Percentiles rank a stretch among this genome's conserved stretches.
Evolutionary conservation across 2,888 invertebrate genomes (phyloP).

Genomic region (Latheticus oryzae): DNA sequence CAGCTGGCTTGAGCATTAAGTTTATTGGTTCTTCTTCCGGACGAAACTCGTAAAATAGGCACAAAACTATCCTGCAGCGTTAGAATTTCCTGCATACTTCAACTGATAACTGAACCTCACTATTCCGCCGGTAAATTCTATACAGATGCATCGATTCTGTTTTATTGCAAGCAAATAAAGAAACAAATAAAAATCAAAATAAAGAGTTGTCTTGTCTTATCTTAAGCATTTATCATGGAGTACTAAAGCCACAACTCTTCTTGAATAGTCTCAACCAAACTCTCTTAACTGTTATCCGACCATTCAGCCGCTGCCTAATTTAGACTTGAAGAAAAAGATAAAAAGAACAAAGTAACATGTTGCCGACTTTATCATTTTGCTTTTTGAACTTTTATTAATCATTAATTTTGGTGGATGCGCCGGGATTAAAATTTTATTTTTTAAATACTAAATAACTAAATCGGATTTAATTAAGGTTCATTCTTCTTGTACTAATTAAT

Average conservation of each 20-base stretch:
- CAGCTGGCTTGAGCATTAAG: slow-evolving; percentile 11
- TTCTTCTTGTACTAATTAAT: slow-evolving; percentile 20
- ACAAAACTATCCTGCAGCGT: slow-evolving; percentile 5
- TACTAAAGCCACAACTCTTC: background rate
- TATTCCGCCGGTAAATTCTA: background rate
- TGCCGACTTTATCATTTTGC: background rate
- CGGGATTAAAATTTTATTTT: background rate
- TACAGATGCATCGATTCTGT: background rate
- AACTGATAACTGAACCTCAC: background rate
- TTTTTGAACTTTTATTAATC: background rate
- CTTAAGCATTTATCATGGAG: background rate
- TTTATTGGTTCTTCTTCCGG: slow-evolving; percentile 17
- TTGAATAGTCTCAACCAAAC: background rate
- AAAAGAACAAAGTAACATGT: no score
- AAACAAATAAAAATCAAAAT: background rate
- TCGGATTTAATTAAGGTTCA: no score
- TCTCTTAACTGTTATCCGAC: slow-evolving; percentile 3
- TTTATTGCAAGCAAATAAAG: background rate
- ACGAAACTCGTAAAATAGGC: slow-evolving; percentile 6
- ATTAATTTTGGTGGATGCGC: slow-evolving; percentile 8
- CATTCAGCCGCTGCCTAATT: background rate
- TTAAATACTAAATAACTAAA: no score
- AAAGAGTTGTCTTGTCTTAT: background rate
- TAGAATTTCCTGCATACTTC: background rate
- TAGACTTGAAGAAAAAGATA: background rate